These are phyloP conservation scores for Formica aserva DNA, from an alignment of 2,888 invertebrate genomes.

Conservation along the genomic window DNA sequence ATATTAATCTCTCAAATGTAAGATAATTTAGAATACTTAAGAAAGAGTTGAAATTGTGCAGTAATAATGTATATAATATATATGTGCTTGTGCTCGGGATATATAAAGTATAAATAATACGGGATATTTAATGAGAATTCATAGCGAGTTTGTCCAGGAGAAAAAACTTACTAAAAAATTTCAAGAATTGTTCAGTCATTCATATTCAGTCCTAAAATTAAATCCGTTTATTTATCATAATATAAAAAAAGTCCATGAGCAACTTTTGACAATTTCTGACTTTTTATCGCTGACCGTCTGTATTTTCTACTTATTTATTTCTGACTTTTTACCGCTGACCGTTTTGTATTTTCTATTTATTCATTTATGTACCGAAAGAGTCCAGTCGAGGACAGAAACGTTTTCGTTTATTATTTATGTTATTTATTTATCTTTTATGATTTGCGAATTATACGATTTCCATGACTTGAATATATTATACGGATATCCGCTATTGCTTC, in stretches of 20 bases:
- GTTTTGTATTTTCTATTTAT: no score
- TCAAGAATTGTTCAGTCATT: neutral
- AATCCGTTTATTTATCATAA: neutral
- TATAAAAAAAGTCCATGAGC: neutral
- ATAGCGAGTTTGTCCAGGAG: neutral
- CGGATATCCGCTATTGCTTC: no score
- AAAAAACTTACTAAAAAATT: neutral
- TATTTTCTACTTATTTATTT: no score
- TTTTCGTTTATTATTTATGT: no score
- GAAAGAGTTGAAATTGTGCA: neutral
- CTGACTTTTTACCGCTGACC: no score
- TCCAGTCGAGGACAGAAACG: no score
- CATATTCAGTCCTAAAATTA: neutral
- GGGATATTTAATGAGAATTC: constrained; percentile 2
- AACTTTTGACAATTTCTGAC: no score
- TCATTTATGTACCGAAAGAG: no score
- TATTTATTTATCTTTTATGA: no score
- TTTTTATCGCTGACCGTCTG: no score
- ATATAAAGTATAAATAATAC: constrained; percentile 5
- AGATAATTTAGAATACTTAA: neutral
- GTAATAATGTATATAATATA: neutral
- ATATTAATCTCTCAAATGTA: neutral
- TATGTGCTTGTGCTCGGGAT: neutral
- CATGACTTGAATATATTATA: no score
- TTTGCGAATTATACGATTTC: no score